phyloP scores from a whole-genome alignment of 2,113 vertebrate genomes.

The Hiodon tergisus region DNA sequence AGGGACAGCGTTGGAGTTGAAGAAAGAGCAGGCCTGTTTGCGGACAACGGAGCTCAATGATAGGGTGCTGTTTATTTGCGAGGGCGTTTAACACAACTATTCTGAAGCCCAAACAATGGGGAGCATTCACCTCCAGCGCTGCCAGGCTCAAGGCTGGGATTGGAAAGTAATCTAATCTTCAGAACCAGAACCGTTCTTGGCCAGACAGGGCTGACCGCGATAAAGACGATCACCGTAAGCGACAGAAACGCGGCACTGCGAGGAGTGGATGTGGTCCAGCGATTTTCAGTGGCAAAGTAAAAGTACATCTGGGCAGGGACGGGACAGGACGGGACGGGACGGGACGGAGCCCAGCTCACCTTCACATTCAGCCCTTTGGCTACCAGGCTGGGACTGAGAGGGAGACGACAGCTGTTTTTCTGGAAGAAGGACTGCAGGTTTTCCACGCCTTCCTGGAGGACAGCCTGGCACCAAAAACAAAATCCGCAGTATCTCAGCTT shows the following conservation, averaged over 20 bases:
- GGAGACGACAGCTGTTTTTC: constrained; percentile 80
- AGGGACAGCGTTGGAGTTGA: constrained; percentile 95
- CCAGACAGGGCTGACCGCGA: neutral
- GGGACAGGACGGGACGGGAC: neutral
- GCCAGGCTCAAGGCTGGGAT: neutral
- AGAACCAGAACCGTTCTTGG: neutral
- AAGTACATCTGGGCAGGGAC: neutral
- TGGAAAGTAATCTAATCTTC: neutral
- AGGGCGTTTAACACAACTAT: neutral
- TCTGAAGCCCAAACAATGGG: constrained; percentile 1
- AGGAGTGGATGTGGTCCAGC: neutral
- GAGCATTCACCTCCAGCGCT: neutral
- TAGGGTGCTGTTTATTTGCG: neutral
- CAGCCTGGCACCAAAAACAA: constrained; percentile 57
- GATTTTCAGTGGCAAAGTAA: neutral
- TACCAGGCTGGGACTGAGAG: constrained; percentile 87
- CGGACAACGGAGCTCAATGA: constrained; percentile 8
- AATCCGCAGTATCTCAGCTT: neutral
- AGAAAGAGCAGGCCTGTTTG: constrained; percentile 92
- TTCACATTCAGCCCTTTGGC: constrained; percentile 90
- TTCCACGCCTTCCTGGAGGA: constrained; percentile 87
- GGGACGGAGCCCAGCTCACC: constrained; percentile 53
- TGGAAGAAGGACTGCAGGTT: constrained; percentile 86
- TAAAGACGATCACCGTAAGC: neutral
- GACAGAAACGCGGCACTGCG: neutral